Evolutionary conservation across 2,888 invertebrate genomes (phyloP).

Genomic region (Merodon equestris): DNA sequence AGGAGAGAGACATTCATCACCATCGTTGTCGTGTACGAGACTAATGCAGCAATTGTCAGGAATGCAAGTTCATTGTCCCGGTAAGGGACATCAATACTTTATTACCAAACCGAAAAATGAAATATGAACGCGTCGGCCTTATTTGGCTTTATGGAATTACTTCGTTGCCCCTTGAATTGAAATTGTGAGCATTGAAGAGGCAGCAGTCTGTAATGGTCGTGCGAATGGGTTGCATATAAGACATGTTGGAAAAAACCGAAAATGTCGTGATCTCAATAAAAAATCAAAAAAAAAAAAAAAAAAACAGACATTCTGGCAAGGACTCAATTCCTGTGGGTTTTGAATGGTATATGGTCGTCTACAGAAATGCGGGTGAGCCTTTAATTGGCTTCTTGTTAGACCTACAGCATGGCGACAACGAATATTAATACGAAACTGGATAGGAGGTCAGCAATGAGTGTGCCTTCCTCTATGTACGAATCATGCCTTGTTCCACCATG

Average conservation of each 20-base stretch:
- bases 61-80: conserved; percentile 59
- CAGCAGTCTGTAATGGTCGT: not conserved
- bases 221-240: not conserved
- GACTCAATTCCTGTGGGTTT: conserved; percentile 18
- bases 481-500: conserved; percentile 22
- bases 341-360: not conserved
- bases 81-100: conserved; percentile 39
- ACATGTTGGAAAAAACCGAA: no score
- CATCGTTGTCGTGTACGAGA: conserved; percentile 6
- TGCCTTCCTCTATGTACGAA: conserved; percentile 11
- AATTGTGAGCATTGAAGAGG: conserved; percentile 27
- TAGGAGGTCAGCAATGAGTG: conserved; percentile 28
- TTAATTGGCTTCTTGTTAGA: conserved; percentile 66
- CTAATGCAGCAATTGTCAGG: conserved; percentile 54
- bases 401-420: conserved; percentile 37
- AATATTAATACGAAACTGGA: conserved; percentile 55
- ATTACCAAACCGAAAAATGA: conserved; percentile 34
- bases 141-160: conserved; percentile 9
- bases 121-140: conserved; percentile 6
- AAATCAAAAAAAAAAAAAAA: conserved; percentile 22
- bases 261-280: conserved; percentile 6
- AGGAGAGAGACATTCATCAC: conserved; percentile 13
- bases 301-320: not conserved
- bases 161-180: conserved; percentile 30
- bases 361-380: conserved; percentile 5